Percentiles rank a stretch among this genome's conserved stretches.
Evolutionary conservation across 2,888 invertebrate species (phyloP).

Genomic region (Sussaba pulchella): DNA sequence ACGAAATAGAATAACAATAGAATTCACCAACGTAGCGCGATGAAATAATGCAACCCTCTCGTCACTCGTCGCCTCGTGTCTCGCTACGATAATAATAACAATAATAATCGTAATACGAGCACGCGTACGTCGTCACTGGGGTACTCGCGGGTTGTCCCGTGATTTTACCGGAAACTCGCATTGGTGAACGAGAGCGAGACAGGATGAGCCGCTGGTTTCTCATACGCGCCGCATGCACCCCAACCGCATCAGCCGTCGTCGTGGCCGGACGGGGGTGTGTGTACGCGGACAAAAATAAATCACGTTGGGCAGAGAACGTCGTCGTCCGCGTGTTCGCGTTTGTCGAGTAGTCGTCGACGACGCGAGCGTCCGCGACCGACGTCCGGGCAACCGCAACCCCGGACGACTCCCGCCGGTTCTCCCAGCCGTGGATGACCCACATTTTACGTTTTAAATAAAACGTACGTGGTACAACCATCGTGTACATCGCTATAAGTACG

Average conservation of each 20-base stretch:
- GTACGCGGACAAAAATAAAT: constrained; percentile 63
- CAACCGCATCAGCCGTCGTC: constrained; percentile 28
- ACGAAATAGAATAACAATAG: constrained; percentile 15
- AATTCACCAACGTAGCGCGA: background rate
- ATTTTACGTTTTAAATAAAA: constrained; percentile 77
- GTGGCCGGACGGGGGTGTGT: constrained; percentile 2
- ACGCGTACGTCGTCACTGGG: constrained; percentile 17
- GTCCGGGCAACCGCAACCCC: constrained; percentile 61
- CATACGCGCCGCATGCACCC: constrained; percentile 22
- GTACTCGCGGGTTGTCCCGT: background rate
- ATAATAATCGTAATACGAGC: constrained; percentile 18
- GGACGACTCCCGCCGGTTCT: constrained; percentile 23
- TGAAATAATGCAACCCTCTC: constrained; percentile 13
- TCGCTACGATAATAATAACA: constrained; percentile 15
- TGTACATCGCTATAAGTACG: constrained; percentile 22
- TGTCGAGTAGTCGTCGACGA: constrained; percentile 52
- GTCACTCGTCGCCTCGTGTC: constrained; percentile 15
- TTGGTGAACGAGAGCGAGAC: constrained; percentile 35
- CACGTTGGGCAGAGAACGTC: constrained; percentile 56
- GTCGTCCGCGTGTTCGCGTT: constrained; percentile 53
- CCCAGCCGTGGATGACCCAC: constrained; percentile 72
- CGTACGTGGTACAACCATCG: constrained; percentile 56
- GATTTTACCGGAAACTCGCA: constrained; percentile 16
- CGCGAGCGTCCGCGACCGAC: constrained; percentile 62
- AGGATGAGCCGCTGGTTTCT: constrained; percentile 29